A percentile compares a stretch with the other conserved stretches of the same genome.
Evolutionary conservation across 2,797 vertebrate species (phyloP).

Genomic region (Sebastiscus tertius): DNA sequence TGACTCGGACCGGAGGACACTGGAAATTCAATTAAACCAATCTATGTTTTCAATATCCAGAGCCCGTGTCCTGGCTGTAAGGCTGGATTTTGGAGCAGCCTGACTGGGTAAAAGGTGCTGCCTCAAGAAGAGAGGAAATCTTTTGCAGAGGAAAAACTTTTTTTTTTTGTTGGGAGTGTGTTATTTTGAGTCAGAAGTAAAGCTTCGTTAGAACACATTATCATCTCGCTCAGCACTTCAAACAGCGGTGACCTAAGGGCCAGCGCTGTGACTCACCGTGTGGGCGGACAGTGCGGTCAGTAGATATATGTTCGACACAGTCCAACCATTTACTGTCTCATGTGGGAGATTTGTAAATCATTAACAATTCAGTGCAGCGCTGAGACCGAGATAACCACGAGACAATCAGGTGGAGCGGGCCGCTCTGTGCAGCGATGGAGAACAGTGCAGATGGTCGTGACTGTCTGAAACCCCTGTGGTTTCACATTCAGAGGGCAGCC

Average conservation of each 20-base stretch:
- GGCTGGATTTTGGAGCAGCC: neutral
- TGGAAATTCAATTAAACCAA: constrained; percentile 83
- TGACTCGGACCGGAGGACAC: constrained; percentile 72
- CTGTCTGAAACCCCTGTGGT: constrained; percentile 6
- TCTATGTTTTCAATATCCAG: constrained; percentile 68
- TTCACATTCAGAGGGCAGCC: constrained; percentile 1
- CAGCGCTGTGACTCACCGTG: neutral
- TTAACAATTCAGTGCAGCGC: neutral
- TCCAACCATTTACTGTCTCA: constrained; percentile 18
- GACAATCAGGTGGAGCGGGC: constrained; percentile 35
- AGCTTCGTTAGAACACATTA: constrained; percentile 4
- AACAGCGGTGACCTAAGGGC: neutral
- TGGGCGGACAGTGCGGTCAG: neutral
- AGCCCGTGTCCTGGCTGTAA: constrained; percentile 26
- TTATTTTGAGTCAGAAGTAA: neutral
- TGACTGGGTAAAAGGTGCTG: constrained; percentile 9
- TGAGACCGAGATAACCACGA: constrained; percentile 30
- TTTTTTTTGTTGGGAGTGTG: neutral
- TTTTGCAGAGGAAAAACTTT: neutral
- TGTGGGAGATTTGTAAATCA: constrained; percentile 29
- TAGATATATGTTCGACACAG: constrained; percentile 6
- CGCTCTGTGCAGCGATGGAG: constrained; percentile 31
- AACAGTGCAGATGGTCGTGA: constrained; percentile 7
- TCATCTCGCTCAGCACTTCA: neutral
- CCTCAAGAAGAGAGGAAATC: neutral